Conservation (phyloP, 2,888 invertebrate species). For the Noctua comes region DNA sequence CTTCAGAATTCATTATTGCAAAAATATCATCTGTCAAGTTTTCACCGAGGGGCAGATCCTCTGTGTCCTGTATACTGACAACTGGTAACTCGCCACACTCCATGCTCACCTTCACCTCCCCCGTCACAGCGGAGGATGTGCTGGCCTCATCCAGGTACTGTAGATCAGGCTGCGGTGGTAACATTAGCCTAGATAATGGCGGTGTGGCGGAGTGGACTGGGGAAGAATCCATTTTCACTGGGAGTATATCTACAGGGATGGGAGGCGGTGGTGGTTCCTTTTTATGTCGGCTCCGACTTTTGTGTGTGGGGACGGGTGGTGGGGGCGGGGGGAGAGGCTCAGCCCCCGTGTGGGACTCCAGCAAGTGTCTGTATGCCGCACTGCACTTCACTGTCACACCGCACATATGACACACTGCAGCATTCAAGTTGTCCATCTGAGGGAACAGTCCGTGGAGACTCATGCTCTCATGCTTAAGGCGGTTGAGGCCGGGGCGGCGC, state of each 20-base stretch:
- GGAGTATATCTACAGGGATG: conserved; percentile 79
- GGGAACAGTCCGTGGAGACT: conserved; percentile 94
- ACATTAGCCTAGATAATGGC: conserved; percentile 83
- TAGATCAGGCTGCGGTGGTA: conserved; percentile 84
- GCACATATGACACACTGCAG: conserved; percentile 95
- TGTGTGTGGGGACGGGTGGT: conserved; percentile 79
- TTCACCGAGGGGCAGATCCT: conserved; percentile 87
- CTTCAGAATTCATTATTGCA: conserved; percentile 89
- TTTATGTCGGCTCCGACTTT: conserved; percentile 83
- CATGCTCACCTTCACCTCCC: conserved; percentile 86
- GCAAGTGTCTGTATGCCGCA: conserved; percentile 94
- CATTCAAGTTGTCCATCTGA: conserved; percentile 93
- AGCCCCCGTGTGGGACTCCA: conserved; percentile 87
- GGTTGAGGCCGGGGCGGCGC: conserved; percentile 88
- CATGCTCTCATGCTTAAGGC: conserved; percentile 91
- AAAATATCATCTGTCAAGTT: conserved; percentile 88
- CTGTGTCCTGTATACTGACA: conserved; percentile 89
- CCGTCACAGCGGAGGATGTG: conserved; percentile 78
- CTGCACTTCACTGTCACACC: conserved; percentile 94
- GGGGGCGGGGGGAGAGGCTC: conserved; percentile 87
- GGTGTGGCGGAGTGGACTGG: conserved; percentile 82
- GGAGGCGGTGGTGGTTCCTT: conserved; percentile 83
- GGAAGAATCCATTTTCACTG: conserved; percentile 82
- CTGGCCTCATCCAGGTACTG: conserved; percentile 83
- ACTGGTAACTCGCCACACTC: conserved; percentile 88